Evolutionary conservation across 2,888 invertebrate genomes (phyloP).

Genomic region (Netelia virgata): DNA sequence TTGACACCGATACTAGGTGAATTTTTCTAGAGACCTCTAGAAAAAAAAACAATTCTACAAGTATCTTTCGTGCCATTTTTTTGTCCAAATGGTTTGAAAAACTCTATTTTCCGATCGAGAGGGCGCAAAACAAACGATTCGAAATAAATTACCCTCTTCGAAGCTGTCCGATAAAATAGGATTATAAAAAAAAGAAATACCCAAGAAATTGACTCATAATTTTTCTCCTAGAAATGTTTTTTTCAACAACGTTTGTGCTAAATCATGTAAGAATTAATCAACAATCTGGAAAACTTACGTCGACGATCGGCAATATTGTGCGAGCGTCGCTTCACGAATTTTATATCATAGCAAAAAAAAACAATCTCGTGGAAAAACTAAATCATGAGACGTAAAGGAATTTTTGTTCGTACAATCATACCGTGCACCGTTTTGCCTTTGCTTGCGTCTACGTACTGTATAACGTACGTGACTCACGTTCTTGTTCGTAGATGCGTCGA

Average conservation of each 20-base stretch:
- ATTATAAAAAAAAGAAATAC: constrained; percentile 1
- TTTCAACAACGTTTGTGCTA: constrained; percentile 46
- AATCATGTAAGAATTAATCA: constrained; percentile 41
- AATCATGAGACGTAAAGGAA: constrained; percentile 5
- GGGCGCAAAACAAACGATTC: neutral
- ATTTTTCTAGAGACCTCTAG: neutral
- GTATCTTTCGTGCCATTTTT: neutral
- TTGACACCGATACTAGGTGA: constrained; percentile 20
- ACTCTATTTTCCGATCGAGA: neutral
- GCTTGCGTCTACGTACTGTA: constrained; percentile 24
- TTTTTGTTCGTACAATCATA: constrained; percentile 27
- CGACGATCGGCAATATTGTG: constrained; percentile 9
- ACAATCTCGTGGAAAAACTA: neutral
- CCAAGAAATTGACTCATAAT: constrained; percentile 5
- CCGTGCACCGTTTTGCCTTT: constrained; percentile 24
- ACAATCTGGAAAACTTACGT: constrained; percentile 54
- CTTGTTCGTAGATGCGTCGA: constrained; percentile 30
- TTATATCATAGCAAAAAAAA: constrained; percentile 2
- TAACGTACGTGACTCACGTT: constrained; percentile 37
- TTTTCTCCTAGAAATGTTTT: constrained; percentile 23
- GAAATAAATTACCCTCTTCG: neutral
- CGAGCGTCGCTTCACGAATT: constrained; percentile 34
- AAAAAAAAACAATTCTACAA: constrained; percentile 2
- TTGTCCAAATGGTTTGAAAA: neutral
- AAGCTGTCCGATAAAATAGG: neutral